Percentiles rank a stretch among this genome's conserved stretches.
Conservation (phyloP, 2,113 vertebrate genomes). For the Catagonus wagneri region DNA sequence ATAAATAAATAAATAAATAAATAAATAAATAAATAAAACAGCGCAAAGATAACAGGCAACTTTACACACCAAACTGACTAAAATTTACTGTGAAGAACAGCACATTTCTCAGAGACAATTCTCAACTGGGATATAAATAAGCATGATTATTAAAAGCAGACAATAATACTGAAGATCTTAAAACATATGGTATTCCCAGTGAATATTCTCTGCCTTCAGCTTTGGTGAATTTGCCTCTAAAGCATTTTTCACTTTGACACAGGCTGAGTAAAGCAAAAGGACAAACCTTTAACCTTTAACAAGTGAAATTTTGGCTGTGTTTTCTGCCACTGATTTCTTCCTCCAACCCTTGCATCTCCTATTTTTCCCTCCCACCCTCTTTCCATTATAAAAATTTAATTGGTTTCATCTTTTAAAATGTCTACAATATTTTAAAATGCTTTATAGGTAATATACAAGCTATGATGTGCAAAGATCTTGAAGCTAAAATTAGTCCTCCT, state of each 20-base stretch:
- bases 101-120: neutral
- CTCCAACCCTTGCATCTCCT: neutral
- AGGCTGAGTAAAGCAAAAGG: neutral
- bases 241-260: conserved; percentile 17
- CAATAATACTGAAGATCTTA: neutral
- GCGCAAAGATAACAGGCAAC: neutral
- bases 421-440: conserved; percentile 56
- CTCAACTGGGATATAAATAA: conserved; percentile 58
- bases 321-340: neutral
- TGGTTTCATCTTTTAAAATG: conserved; percentile 70
- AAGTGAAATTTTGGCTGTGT: neutral
- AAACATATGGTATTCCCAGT: neutral
- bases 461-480: conserved; percentile 4
- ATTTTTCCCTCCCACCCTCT: neutral
- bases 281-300: neutral
- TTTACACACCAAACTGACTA: neutral
- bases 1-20: neutral
- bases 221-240: neutral
- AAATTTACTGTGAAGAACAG: conserved; percentile 15
- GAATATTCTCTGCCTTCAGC: neutral
- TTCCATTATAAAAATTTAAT: conserved; percentile 61
- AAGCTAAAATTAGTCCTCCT: conserved; percentile 69
- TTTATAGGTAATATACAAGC: conserved; percentile 68
- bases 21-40: neutral
- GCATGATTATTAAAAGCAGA: conserved; percentile 33